These are phyloP conservation scores for Brachionus angularis DNA, from an alignment of 1,140 invertebrate genomes.

Conservation along the genomic window DNA sequence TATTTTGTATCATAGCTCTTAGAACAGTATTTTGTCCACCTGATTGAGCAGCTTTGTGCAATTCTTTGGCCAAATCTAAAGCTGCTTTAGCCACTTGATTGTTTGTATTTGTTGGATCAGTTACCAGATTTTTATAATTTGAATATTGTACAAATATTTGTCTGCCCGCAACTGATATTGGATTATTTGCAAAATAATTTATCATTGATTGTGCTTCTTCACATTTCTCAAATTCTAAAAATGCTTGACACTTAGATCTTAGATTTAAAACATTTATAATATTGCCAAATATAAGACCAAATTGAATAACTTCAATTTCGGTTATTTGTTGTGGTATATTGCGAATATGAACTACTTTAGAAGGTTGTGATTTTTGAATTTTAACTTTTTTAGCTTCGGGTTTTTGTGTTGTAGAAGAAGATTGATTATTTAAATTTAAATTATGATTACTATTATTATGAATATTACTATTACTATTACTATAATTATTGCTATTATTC, in stretches of 20 bases:
- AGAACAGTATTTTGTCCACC: constrained; percentile 76
- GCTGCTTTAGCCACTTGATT: constrained; percentile 73
- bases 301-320: constrained; percentile 85
- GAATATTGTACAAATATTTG: constrained; percentile 93
- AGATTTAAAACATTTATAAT: constrained; percentile 87
- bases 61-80: constrained; percentile 62
- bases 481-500: too few relatives aligned
- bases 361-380: constrained; percentile 63
- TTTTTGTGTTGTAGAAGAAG: too few relatives aligned
- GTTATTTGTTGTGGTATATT: constrained; percentile 92
- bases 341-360: constrained; percentile 87
- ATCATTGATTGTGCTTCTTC: constrained; percentile 83
- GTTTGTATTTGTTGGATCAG: constrained; percentile 37
- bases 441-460: too few relatives aligned
- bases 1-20: constrained; percentile 30
- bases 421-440: too few relatives aligned
- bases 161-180: constrained; percentile 69
- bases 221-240: constrained; percentile 90
- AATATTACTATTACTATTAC: too few relatives aligned
- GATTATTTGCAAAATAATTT: constrained; percentile 78
- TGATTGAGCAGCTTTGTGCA: constrained; percentile 60
- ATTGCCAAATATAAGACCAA: constrained; percentile 86
- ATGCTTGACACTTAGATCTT: constrained; percentile 88
- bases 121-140: constrained; percentile 75
- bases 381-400: constrained; percentile 37